A percentile compares a stretch with the other conserved stretches of the same genome.
phyloP scores from a whole-genome alignment of 2,888 invertebrate species.

The Calliopum simillimum region DNA sequence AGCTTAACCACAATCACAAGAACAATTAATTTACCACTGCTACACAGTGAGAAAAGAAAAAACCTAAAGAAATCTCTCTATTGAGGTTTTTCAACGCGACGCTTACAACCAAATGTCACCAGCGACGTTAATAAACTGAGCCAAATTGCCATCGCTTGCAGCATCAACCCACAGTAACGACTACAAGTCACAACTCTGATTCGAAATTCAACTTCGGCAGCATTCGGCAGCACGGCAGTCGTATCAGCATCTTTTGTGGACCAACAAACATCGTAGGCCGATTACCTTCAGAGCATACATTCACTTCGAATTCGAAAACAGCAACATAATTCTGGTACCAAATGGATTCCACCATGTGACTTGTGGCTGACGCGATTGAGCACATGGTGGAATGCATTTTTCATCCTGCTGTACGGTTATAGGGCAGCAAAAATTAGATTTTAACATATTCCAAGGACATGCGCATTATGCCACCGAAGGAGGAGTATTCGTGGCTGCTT shows the following conservation, averaged over 20 bases:
- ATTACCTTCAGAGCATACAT: conserved; percentile 28
- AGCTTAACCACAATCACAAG: background rate
- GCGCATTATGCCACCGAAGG: conserved; percentile 57
- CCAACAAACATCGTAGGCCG: conserved; percentile 8
- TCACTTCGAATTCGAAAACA: conserved; percentile 37
- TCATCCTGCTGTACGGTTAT: conserved; percentile 40
- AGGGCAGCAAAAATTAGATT: conserved; percentile 41
- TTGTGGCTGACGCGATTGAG: conserved; percentile 47
- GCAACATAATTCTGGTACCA: background rate
- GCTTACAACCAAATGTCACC: conserved; percentile 55
- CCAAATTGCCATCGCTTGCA: conserved; percentile 43
- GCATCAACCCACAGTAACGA: conserved; percentile 36
- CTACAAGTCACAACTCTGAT: conserved; percentile 25
- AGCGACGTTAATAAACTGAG: conserved; percentile 59
- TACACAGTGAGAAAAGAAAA: conserved; percentile 11
- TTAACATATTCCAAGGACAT: conserved; percentile 47
- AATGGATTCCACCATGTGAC: conserved; percentile 61
- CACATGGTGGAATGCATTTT: conserved; percentile 59
- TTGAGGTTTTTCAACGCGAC: conserved; percentile 22
- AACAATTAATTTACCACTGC: conserved; percentile 4
- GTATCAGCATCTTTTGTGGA: conserved; percentile 25
- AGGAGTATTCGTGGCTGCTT: conserved; percentile 61
- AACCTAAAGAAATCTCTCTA: background rate
- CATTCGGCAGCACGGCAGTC: conserved; percentile 20
- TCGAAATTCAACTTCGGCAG: conserved; percentile 30